These are phyloP conservation scores for Cyclopterus lumpus DNA, from an alignment of 2,797 vertebrate species.

Conservation along the genomic window DNA sequence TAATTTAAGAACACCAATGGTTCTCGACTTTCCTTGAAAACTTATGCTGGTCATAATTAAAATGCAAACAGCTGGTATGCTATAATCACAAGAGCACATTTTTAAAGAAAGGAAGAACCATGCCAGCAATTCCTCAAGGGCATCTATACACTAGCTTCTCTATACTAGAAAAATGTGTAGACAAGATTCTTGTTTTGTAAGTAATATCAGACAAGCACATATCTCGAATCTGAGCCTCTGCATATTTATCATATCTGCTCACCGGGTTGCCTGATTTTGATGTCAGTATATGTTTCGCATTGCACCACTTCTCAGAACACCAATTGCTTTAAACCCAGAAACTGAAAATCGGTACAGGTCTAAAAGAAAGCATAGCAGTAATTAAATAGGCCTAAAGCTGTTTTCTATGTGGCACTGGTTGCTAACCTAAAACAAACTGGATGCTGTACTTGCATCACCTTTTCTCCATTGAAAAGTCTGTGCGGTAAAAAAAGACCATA, in stretches of 20 bases:
- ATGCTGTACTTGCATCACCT: conserved; percentile 20
- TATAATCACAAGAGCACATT: conserved; percentile 11
- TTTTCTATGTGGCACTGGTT: conserved; percentile 17
- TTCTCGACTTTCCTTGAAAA: conserved; percentile 22
- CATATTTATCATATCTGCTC: conserved; percentile 31
- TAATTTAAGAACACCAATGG: conserved; percentile 2
- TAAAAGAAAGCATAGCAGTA: conserved; percentile 19
- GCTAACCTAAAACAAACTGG: not conserved
- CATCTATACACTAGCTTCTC: conserved; percentile 5
- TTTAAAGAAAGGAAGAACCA: conserved; percentile 13
- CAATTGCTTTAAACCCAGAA: conserved; percentile 35
- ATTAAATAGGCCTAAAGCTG: conserved; percentile 26
- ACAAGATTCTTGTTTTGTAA: conserved; percentile 37
- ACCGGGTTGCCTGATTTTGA: conserved; percentile 27
- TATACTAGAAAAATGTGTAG: not conserved
- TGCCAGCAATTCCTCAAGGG: conserved; percentile 25
- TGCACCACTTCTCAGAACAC: conserved; percentile 19
- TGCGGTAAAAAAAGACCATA: not conserved
- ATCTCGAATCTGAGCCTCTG: conserved; percentile 22
- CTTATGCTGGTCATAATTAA: conserved; percentile 6
- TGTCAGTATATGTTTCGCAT: conserved; percentile 21
- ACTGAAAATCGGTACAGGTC: conserved; percentile 22
- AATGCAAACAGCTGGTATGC: conserved; percentile 24
- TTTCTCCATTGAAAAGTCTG: conserved; percentile 11
- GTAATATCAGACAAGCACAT: conserved; percentile 25